Evolutionary conservation across 2,113 vertebrate genomes (phyloP), one percentile per base, ranked within the genome.

Genomic region (Ascaphus truei): DNA sequence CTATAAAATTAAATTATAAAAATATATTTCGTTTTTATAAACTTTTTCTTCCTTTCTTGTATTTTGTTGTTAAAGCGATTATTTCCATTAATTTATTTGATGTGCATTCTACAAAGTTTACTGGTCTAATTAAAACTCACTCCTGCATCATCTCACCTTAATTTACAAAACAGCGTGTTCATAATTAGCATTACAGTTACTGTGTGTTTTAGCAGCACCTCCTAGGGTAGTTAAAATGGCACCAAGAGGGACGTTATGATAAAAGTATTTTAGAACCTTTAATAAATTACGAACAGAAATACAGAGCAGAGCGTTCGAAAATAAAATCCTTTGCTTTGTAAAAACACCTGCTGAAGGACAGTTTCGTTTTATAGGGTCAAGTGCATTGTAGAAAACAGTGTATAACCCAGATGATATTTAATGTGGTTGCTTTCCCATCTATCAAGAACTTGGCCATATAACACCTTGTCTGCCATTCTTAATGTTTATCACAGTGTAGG

Each of bases 101-200:
- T 55, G 18, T 15, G 55, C 55, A 25, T n/a, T 36, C 34, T 23
- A 23, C 48, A 65, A 53, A 31, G 62, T 66, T 63, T 50, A 63
- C 34, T 63, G 47, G 12, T 66, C 25, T 55, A 55, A 66, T 55
- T 30, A 37, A 77, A 82, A 72, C 73, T 67, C 52, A 71, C 47
- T 73, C 36, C 56, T 69, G 7, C 65, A 45, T 3, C 72, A 81
- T 68, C 48, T 62, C 27, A 73, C 75, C 26, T 50, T 79, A 79
- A 77, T 77, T 74, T 53, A 62, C 47, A 72, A 79, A 59, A 6
- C 41, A 53, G 74, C 76, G 37, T 68, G 62, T 72, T 67, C 29
- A 22, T 75, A 73, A 23, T 69, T 63, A 43, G 73, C 72, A 73
- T 67, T 76, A 76, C 34, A 74, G 56, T 37, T 60, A 50, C 30